Evolutionary conservation across 2,888 invertebrate species (phyloP).

Genomic region (Cephus spinipes): DNA sequence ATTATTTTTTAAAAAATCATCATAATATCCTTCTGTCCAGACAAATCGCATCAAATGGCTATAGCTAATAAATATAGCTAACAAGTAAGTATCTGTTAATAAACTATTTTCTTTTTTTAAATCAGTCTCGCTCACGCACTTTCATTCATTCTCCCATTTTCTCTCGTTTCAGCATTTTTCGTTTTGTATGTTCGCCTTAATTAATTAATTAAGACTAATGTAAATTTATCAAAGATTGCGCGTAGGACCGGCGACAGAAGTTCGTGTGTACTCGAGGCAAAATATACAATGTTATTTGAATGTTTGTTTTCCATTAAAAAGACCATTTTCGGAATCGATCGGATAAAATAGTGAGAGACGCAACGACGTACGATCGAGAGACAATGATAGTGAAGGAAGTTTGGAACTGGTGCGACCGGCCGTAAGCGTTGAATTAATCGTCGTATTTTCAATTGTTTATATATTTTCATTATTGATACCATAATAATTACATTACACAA

Average conservation of each 20-base stretch:
- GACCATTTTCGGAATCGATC: background rate
- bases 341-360: background rate
- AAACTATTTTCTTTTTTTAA: background rate
- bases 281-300: background rate
- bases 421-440: slow-evolving; percentile 16
- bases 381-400: background rate
- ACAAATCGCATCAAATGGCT: background rate
- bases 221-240: slow-evolving; percentile 28
- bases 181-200: background rate
- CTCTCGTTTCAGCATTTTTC: background rate
- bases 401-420: slow-evolving; percentile 22
- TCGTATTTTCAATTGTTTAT: slow-evolving; percentile 30
- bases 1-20: background rate
- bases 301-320: background rate
- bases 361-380: background rate
- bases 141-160: background rate
- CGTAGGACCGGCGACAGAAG: slow-evolving; percentile 24
- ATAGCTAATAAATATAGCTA: background rate
- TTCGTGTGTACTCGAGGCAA: slow-evolving; percentile 1
- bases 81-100: slow-evolving; percentile 1
- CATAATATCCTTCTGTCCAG: background rate
- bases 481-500: slow-evolving; percentile 51
- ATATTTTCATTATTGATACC: slow-evolving; percentile 44
- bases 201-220: background rate
- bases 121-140: background rate